phyloP scores from a whole-genome alignment of 2,113 vertebrate species.

The Astur gentilis region DNA sequence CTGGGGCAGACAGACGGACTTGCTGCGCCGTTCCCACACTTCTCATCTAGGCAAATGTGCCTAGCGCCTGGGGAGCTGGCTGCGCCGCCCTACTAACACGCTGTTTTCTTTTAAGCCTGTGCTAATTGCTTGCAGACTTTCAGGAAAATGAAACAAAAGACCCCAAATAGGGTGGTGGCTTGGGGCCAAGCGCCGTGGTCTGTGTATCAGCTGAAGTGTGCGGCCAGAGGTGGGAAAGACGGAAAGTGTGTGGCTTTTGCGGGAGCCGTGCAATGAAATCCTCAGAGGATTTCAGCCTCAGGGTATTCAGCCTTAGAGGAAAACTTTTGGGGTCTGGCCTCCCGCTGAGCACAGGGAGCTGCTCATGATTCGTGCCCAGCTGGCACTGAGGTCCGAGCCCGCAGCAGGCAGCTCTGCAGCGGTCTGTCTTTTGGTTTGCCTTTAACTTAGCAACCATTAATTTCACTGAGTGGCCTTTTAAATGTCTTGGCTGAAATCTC shows the following conservation, averaged over 20 bases:
- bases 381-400: background rate
- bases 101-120: background rate
- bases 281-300: background rate
- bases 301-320: background rate
- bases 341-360: background rate
- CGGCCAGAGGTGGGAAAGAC: background rate
- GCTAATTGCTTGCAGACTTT: constrained; percentile 39
- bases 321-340: background rate
- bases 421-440: background rate
- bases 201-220: background rate
- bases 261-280: background rate
- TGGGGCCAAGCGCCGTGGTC: background rate
- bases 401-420: background rate
- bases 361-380: fast-evolving
- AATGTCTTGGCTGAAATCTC: background rate
- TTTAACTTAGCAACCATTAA: background rate
- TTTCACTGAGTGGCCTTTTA: constrained; percentile 28
- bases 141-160: constrained; percentile 6
- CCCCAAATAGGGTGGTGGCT: background rate
- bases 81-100: background rate
- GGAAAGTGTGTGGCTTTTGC: background rate
- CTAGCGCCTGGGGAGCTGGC: constrained; percentile 19
- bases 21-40: background rate
- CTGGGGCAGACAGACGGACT: background rate
- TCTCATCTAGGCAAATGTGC: constrained; percentile 33